Evolutionary conservation across 2,888 invertebrate species (phyloP).

Genomic region (Odontothrips loti): DNA sequence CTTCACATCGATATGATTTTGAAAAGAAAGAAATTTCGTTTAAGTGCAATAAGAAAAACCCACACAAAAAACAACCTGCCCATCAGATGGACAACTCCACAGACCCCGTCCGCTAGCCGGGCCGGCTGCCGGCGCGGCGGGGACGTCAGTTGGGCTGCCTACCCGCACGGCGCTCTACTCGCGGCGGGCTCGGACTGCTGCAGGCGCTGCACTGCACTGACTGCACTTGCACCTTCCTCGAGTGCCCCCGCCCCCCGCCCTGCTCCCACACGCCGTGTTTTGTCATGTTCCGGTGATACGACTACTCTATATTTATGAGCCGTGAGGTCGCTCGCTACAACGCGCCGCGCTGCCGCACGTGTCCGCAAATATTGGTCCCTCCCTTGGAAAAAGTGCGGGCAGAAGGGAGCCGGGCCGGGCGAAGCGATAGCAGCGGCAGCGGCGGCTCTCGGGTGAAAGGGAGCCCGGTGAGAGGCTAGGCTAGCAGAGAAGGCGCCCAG

Average conservation of each 20-base stretch:
- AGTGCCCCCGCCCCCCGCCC: too few relatives aligned
- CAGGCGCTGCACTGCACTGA: too few relatives aligned
- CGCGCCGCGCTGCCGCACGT: background rate
- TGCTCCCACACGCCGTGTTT: too few relatives aligned
- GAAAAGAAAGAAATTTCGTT: too few relatives aligned
- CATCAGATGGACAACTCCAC: too few relatives aligned
- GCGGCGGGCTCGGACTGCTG: too few relatives aligned
- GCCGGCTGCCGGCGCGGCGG: background rate
- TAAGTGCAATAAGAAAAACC: too few relatives aligned
- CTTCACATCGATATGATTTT: too few relatives aligned
- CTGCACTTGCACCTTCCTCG: background rate
- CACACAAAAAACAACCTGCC: too few relatives aligned
- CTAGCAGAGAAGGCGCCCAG: too few relatives aligned
- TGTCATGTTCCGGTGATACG: too few relatives aligned
- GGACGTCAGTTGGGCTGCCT: background rate
- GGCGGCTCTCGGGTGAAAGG: background rate
- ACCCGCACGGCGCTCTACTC: background rate
- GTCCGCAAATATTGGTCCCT: slow-evolving; percentile 1
- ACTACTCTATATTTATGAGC: slow-evolving; percentile 12
- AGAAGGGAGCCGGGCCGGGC: background rate
- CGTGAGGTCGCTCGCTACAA: background rate
- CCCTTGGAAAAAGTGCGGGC: background rate
- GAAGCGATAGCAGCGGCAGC: background rate
- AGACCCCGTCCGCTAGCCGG: background rate
- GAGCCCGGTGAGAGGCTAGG: background rate